Evolutionary conservation across 2,797 vertebrate species (phyloP).

Genomic region (Pipistrellus kuhlii): DNA sequence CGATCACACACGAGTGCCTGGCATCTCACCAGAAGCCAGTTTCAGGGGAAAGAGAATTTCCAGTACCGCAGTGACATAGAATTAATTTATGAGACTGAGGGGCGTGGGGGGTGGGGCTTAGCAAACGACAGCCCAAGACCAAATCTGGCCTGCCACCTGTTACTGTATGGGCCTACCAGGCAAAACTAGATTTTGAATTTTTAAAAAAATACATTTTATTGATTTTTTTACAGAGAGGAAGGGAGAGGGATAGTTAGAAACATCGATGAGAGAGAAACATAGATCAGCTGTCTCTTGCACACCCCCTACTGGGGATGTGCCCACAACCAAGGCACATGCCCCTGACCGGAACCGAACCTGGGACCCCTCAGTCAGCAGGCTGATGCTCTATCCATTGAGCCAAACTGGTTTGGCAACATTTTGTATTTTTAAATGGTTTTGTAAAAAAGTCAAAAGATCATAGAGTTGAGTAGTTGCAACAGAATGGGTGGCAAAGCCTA

Average conservation of each 20-base stretch:
- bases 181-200: not conserved
- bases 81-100: not conserved
- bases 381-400: too few species aligned
- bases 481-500: not conserved
- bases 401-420: not conserved
- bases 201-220: too few species aligned
- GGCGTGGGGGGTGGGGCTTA: accelerated
- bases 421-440: not conserved
- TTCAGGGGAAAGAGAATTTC: not conserved
- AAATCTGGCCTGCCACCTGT: not conserved
- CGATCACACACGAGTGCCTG: not conserved
- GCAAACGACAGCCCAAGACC: not conserved
- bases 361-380: too few species aligned
- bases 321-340: too few species aligned
- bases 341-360: too few species aligned
- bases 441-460: not conserved
- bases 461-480: not conserved
- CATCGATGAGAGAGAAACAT: too few species aligned
- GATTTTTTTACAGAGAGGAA: too few species aligned
- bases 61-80: not conserved
- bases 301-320: too few species aligned
- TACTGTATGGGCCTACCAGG: not conserved
- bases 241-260: too few species aligned
- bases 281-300: too few species aligned
- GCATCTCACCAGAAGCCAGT: not conserved